These are phyloP conservation scores for Colinus virginianus DNA, from an alignment of 2,113 vertebrate species.

Conservation along the genomic window DNA sequence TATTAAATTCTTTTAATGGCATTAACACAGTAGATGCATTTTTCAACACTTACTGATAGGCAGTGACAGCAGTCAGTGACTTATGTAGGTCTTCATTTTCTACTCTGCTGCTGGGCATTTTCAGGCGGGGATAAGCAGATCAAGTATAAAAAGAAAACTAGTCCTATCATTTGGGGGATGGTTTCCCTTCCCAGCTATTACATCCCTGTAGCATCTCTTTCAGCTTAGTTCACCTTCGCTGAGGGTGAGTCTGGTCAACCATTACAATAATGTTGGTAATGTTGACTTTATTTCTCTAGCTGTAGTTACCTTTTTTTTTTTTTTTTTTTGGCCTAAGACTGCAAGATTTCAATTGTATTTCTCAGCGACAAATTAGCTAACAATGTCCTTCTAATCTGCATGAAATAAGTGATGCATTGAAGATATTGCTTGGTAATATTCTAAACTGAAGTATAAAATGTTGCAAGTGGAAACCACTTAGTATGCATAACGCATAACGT, in stretches of 20 bases:
- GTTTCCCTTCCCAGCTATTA: neutral
- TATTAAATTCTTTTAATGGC: conserved; percentile 19
- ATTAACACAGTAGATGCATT: neutral
- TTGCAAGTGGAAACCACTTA: neutral
- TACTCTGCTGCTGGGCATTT: neutral
- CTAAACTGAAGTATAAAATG: neutral
- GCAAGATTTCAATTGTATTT: neutral
- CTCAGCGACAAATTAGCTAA: neutral
- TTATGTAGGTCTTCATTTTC: neutral
- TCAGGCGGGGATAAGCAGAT: neutral
- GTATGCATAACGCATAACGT: neutral
- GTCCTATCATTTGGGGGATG: neutral
- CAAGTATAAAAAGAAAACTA: neutral
- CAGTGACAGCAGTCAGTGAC: neutral
- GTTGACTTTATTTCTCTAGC: neutral
- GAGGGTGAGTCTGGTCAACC: neutral
- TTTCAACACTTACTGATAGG: neutral
- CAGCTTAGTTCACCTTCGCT: neutral
- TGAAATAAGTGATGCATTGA: neutral
- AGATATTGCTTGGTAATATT: neutral
- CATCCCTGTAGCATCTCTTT: neutral
- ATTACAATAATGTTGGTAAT: no score
- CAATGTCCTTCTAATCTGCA: neutral
- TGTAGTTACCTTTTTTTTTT: neutral
- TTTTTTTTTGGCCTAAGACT: neutral